phyloP scores from a whole-genome alignment of 2,888 invertebrate genomes.

The Carterocephalus palaemon region DNA sequence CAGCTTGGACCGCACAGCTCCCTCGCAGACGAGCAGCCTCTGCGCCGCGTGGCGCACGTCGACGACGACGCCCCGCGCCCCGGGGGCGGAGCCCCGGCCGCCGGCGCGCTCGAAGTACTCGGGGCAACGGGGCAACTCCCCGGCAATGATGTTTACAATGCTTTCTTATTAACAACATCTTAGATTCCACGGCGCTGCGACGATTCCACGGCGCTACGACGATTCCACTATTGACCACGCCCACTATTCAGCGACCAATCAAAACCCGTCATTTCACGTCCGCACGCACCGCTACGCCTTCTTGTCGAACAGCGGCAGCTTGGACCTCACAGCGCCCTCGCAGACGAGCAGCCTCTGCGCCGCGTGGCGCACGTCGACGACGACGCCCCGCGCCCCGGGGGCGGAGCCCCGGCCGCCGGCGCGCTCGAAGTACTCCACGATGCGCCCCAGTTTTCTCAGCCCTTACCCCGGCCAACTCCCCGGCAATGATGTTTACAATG shows the following conservation, averaged over 20 bases:
- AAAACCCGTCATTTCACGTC: slow-evolving; percentile 1
- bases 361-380: slow-evolving; percentile 54
- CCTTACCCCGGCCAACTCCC: no score
- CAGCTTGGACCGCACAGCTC: slow-evolving; percentile 91
- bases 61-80: slow-evolving; percentile 43
- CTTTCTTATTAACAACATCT: no score
- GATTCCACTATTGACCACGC: no score
- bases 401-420: slow-evolving; percentile 41
- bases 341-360: slow-evolving; percentile 86
- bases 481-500: no score
- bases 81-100: slow-evolving; percentile 40
- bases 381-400: slow-evolving; percentile 42
- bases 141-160: no score
- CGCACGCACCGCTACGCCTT: slow-evolving; percentile 52
- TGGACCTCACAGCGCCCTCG: slow-evolving; percentile 92
- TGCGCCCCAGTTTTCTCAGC: no score
- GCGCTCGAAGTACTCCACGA: no score
- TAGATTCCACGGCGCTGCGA: no score
- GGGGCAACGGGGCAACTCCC: no score
- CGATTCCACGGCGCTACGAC: no score
- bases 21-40: slow-evolving; percentile 88
- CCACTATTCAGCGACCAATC: no score
- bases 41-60: slow-evolving; percentile 72
- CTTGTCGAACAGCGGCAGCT: slow-evolving; percentile 90
- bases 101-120: slow-evolving; percentile 85